phyloP scores from a whole-genome alignment of 2,797 vertebrate genomes.

The Lepus townsendii region DNA sequence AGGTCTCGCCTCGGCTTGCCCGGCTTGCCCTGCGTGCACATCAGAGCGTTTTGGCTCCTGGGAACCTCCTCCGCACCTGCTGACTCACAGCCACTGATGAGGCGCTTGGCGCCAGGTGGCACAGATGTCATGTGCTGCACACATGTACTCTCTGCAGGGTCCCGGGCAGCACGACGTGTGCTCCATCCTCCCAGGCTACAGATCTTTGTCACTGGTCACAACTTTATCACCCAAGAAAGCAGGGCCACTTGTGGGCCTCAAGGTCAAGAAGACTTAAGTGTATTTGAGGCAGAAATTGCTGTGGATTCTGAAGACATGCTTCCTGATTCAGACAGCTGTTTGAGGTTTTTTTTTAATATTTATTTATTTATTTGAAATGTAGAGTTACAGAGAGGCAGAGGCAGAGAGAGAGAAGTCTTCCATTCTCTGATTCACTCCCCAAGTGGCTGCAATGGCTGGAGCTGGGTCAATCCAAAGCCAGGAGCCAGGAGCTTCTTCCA shows the following conservation, averaged over 20 bases:
- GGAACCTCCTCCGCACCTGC: background rate
- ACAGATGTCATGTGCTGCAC: accelerated
- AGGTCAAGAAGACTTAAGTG: background rate
- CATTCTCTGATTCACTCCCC: too few relatives aligned
- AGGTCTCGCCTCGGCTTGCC: background rate
- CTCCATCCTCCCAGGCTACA: accelerated
- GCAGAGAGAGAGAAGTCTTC: too few relatives aligned
- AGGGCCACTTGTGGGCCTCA: background rate
- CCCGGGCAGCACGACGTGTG: accelerated
- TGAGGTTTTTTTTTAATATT: background rate
- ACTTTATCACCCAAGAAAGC: background rate
- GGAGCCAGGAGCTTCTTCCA: too few relatives aligned
- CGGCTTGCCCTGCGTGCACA: background rate
- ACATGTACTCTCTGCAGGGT: accelerated
- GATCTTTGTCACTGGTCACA: too few relatives aligned
- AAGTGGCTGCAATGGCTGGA: too few relatives aligned
- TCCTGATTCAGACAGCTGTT: background rate
- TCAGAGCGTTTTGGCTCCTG: accelerated
- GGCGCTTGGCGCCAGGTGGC: accelerated
- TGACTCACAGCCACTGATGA: accelerated
- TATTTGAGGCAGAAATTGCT: background rate
- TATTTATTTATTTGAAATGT: too few relatives aligned
- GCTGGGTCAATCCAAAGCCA: too few relatives aligned
- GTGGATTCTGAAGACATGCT: background rate
- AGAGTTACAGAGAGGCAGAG: too few relatives aligned